Evolutionary conservation across 2,113 vertebrate species (phyloP), one percentile per base, ranked within the genome.

Genomic region (Poeciliopsis retropinna): DNA sequence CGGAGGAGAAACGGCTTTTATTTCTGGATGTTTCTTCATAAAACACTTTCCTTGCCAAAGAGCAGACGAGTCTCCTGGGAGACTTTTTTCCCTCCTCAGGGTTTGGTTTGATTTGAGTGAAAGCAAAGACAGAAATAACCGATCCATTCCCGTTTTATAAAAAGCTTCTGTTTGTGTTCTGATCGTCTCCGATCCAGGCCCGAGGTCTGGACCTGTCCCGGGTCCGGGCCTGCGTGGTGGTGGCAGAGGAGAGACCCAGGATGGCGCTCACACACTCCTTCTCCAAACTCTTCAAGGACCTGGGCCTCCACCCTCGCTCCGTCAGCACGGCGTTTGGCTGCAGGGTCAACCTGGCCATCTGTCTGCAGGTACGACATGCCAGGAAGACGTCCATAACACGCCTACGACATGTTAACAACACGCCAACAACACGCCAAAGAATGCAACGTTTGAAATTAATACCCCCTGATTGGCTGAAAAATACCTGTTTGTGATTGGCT

Each of bases 271-370:
- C 98, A 1, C 97, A 97, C 89, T 99, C 98, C 1, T 99, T 99
- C 94, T 98, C 98, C 39, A 99, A 99, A 78, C 94, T 99, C 71
- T 99, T 99, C 90, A 99, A 99, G 87, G 98, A 99, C 91, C 94
- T 99, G 72, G 97, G 97, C 68, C 96, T 99, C 15, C 97, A 99
- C 85, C 97, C 98, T 0, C 94, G 97, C 27, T 97, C 97, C 0
- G 97, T 99, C 82, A 99, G 97, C 95, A 99, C 98, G 11, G 97
- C 98, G 0, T 98, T 99, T 32, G 98, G 98, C 92, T 99, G 98
- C 90, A 93, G 98, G 84, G 97, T 99, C 87, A 99, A 99, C 93
- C 93, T 99, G 91, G 97, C 98, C 61, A 98, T 99, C 81, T 99
- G 98, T 89, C 94, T 99, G 86, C 98, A 99, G 98, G 98, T 99